phyloP scores from a whole-genome alignment of 2,797 vertebrate genomes.

The Parauchenoglanis ngamensis region DNA sequence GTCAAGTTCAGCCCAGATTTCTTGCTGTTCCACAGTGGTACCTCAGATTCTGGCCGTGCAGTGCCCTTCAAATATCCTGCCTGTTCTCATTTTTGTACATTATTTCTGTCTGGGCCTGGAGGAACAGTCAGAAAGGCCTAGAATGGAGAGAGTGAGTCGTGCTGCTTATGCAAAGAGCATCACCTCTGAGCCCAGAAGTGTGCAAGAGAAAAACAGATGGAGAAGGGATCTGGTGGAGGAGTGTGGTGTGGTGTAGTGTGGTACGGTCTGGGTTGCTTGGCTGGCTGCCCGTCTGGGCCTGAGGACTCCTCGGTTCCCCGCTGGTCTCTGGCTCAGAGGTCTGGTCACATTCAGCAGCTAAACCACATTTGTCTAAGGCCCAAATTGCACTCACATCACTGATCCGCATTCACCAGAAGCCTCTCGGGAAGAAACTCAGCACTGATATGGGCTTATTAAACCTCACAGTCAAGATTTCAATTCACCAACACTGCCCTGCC shows the following conservation, averaged over 20 bases:
- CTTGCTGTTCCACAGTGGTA: constrained; percentile 26
- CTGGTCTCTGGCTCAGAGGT: constrained; percentile 56
- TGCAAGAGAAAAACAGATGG: constrained; percentile 54
- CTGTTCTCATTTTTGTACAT: constrained; percentile 25
- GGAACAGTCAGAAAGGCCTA: constrained; percentile 25
- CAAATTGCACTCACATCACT: constrained; percentile 52
- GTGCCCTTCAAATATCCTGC: constrained; percentile 19
- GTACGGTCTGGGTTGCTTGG: constrained; percentile 55
- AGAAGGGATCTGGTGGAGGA: constrained; percentile 30
- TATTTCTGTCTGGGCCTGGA: constrained; percentile 42
- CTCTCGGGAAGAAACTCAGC: constrained; percentile 45
- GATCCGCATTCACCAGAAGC: constrained; percentile 42
- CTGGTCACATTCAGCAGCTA: constrained; percentile 56
- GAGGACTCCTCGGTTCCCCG: constrained; percentile 48
- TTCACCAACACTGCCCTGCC: not conserved
- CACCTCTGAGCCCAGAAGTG: constrained; percentile 24
- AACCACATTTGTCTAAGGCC: constrained; percentile 55
- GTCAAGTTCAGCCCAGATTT: constrained; percentile 59
- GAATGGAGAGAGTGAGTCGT: constrained; percentile 45
- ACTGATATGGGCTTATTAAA: constrained; percentile 31
- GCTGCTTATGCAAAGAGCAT: constrained; percentile 37
- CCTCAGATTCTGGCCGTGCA: constrained; percentile 33
- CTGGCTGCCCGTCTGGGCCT: constrained; percentile 61
- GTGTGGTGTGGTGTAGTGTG: constrained; percentile 35
- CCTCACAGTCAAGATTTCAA: constrained; percentile 19